Percentiles rank a stretch among this genome's conserved stretches.
phyloP scores from a whole-genome alignment of 30 jellyfish, hydroid and myxozoan species.

The Mastigias papua region DNA sequence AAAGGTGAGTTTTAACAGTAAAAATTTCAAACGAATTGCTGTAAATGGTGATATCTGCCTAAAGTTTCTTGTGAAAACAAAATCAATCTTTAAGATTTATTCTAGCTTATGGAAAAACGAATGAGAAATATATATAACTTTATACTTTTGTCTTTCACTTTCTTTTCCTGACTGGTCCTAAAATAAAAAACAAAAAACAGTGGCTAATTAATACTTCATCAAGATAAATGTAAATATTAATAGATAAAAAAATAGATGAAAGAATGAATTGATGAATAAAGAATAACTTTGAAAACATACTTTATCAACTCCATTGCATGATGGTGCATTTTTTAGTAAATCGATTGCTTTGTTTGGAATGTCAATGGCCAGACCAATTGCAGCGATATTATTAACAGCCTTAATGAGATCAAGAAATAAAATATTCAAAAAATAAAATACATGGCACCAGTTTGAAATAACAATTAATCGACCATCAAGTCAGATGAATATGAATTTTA shows the following conservation, averaged over 20 bases:
- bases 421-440: neutral
- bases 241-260: neutral
- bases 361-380: slow-evolving; percentile 89
- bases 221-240: neutral
- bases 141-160: slow-evolving; percentile 21
- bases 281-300: slow-evolving; percentile 10
- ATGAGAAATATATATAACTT: no score
- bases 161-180: slow-evolving; percentile 43
- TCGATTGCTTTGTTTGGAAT: slow-evolving; percentile 90
- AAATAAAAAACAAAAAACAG: neutral
- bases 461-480: no score
- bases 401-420: slow-evolving; percentile 19
- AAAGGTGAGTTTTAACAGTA: neutral
- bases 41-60: no score
- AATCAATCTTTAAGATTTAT: neutral
- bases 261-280: neutral
- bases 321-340: slow-evolving; percentile 78
- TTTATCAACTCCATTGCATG: slow-evolving; percentile 31
- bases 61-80: no score
- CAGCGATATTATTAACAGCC: slow-evolving; percentile 90
- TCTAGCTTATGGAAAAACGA: no score
- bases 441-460: neutral
- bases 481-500: no score
- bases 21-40: neutral
- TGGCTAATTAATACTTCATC: no score